A percentile compares a stretch with the other conserved stretches of the same genome.
phyloP scores from a whole-genome alignment of 2,113 vertebrate genomes.

The Piliocolobus tephrosceles region DNA sequence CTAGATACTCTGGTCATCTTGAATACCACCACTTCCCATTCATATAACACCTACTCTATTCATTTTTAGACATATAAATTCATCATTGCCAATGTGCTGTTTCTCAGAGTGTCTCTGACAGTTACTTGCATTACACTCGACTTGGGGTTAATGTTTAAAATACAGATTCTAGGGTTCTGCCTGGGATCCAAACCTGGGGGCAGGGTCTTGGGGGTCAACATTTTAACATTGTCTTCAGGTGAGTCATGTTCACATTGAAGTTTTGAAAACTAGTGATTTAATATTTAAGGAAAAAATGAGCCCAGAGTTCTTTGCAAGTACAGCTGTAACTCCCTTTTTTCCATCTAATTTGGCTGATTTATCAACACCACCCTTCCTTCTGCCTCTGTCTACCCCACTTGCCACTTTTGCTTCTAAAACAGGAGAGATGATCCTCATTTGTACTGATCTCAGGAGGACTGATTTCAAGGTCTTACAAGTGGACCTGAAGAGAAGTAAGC shows the following conservation, averaged over 20 bases:
- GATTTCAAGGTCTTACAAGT: not conserved
- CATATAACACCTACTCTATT: not conserved
- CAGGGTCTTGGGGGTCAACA: not conserved
- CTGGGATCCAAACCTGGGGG: not conserved
- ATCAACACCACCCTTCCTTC: not conserved
- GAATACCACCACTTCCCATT: not conserved
- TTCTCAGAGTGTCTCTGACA: not conserved
- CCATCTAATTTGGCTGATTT: conserved; percentile 8
- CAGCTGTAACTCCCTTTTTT: not conserved
- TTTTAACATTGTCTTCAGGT: not conserved
- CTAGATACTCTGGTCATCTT: not conserved
- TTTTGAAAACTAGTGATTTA: conserved; percentile 5
- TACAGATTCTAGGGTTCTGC: not conserved
- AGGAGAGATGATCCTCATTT: not conserved
- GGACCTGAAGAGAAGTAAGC: not conserved
- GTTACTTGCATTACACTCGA: not conserved
- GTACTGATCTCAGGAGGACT: not conserved
- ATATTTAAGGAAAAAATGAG: conserved; percentile 5
- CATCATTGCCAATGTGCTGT: not conserved
- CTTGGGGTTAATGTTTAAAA: not conserved
- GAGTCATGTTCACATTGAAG: not conserved
- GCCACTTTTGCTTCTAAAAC: not conserved
- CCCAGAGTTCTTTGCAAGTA: not conserved
- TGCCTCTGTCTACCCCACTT: not conserved
- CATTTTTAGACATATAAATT: not conserved